These are phyloP conservation scores for Eriosoma lanigerum DNA, from an alignment of 1,140 invertebrate genomes.

Conservation along the genomic window DNA sequence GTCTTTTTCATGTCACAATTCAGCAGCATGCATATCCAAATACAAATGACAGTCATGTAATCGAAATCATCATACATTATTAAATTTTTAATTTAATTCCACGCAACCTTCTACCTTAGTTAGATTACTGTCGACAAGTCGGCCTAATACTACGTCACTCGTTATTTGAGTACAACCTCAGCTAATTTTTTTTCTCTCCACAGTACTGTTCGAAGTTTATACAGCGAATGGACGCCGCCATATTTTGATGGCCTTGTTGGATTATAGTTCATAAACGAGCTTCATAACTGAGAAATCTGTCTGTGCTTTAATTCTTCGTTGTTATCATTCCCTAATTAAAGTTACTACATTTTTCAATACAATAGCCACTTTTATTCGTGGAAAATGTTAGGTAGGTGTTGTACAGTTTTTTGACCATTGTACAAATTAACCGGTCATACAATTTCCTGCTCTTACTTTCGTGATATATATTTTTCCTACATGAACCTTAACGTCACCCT, in stretches of 20 bases:
- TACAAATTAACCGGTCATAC: no score
- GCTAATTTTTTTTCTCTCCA: neutral
- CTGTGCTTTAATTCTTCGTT: neutral
- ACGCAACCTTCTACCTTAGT: neutral
- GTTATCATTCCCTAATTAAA: no score
- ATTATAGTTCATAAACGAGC: neutral
- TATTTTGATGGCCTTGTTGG: neutral
- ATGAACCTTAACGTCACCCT: no score
- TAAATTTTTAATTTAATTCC: no score
- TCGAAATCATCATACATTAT: neutral
- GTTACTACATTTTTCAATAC: no score
- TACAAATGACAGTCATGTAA: constrained; percentile 1
- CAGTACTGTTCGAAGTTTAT: neutral
- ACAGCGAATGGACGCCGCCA: constrained; percentile 1
- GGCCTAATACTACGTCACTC: neutral
- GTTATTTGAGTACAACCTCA: neutral
- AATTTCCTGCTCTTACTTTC: no score
- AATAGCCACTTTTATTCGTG: no score
- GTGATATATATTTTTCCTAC: no score
- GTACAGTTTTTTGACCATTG: no score
- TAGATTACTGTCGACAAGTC: neutral
- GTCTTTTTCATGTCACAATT: neutral
- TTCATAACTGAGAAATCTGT: constrained; percentile 24
- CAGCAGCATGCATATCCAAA: neutral
- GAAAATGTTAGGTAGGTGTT: no score